Evolutionary conservation across 1,140 invertebrate species (phyloP).

Genomic region (Bactericera cockerelli): DNA sequence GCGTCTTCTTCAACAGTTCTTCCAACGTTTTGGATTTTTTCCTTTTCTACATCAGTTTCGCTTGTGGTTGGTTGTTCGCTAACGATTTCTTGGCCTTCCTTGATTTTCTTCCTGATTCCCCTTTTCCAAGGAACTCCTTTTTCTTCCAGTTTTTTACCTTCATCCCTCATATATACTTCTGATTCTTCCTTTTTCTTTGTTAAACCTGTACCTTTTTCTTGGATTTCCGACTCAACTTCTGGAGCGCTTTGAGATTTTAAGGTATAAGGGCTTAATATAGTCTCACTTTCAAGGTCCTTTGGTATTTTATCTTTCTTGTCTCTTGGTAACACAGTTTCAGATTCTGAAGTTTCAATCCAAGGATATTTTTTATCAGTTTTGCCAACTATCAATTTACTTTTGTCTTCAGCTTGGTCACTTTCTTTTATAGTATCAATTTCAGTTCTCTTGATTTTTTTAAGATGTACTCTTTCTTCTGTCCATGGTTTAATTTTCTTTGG

Average conservation of each 20-base stretch:
- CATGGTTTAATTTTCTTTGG: constrained; percentile 12
- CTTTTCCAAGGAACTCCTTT: background rate
- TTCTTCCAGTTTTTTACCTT: background rate
- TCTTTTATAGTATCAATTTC: background rate
- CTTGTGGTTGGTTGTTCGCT: background rate
- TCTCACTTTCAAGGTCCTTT: no score
- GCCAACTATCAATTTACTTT: background rate
- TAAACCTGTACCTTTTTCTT: constrained; percentile 1
- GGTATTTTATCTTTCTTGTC: background rate
- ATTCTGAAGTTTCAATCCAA: background rate
- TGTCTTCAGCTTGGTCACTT: background rate
- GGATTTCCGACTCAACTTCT: background rate
- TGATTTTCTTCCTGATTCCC: background rate
- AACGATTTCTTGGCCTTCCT: no score
- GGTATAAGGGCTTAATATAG: no score
- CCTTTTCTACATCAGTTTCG: background rate
- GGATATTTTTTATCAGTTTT: background rate
- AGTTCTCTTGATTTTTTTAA: constrained; percentile 19
- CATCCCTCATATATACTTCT: background rate
- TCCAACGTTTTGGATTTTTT: constrained; percentile 15
- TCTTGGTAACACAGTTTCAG: background rate
- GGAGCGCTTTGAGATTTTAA: background rate
- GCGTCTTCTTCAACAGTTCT: constrained; percentile 22
- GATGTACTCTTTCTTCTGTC: constrained; percentile 17
- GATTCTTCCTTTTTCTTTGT: background rate